Conservation (phyloP, 2,888 invertebrate species). For the Rosalia funebris region DNA sequence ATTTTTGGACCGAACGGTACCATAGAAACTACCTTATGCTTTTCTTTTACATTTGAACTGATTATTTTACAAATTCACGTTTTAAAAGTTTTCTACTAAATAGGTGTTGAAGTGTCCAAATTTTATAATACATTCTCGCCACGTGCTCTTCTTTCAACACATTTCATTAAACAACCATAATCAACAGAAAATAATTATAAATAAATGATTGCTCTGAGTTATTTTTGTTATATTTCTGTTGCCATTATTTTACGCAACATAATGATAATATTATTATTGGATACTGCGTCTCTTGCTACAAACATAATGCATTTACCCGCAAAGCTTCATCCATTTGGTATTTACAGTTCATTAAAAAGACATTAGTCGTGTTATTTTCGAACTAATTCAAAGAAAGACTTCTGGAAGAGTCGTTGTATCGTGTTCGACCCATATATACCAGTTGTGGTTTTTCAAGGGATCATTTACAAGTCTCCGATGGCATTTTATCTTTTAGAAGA, state of each 20-base stretch:
- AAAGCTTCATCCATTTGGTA: constrained; percentile 15
- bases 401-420: constrained; percentile 9
- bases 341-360: constrained; percentile 43
- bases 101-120: too few species aligned
- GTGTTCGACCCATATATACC: background rate
- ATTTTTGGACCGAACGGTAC: too few species aligned
- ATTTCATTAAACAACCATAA: too few species aligned
- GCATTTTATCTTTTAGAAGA: background rate
- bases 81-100: too few species aligned
- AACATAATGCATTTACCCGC: constrained; percentile 7
- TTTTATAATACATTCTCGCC: too few species aligned
- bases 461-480: background rate
- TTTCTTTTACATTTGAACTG: too few species aligned
- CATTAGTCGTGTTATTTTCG: constrained; percentile 41
- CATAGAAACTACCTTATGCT: too few species aligned
- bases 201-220: too few species aligned
- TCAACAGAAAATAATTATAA: too few species aligned
- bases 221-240: constrained; percentile 1
- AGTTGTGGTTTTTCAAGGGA: background rate
- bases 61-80: too few species aligned
- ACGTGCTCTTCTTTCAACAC: too few species aligned
- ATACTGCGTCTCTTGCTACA: constrained; percentile 15
- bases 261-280: constrained; percentile 22
- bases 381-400: constrained; percentile 9
- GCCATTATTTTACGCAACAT: constrained; percentile 5